Base-by-base conservation (phyloP, 2,888 invertebrate genomes). In the Melieria crassipennis region DNA sequence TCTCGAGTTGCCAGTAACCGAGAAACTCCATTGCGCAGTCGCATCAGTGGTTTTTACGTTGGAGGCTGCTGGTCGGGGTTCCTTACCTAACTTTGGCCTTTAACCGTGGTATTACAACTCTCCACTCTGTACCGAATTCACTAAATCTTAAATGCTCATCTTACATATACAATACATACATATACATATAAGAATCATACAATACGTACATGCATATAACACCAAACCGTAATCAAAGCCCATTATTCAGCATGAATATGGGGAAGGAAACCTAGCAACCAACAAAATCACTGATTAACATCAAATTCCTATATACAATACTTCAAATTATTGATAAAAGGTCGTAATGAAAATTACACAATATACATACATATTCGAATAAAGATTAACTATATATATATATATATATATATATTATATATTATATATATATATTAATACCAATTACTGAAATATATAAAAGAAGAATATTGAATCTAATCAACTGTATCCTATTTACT, bases 271-370 rank as follows among this genome's bases (percentile, higher is more conserved):
- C 76, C 73, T 75, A 77, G 71, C 73, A 76, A 77, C 74, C 76
- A 74, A 78, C 67, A 67, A 67, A 67, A 67, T 67, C 67, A 67
- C 74, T 78, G 79, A 80, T 78, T 77, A 78, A 80, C 79, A 80
- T 78, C 73, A 78, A 77, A 80, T 80, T 80, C 79, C 79, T 80
- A 80, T 80, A 79, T 79, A 80, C 78, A 79, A 79, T 77, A 77
- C 79, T 79, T 56, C 52, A 47, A 67, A 71, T 63, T 63, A 66
- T 66, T 61, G 60, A 62, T 73, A 65, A 55, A 57, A 69, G 47
- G 56, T 71, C 60, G 57, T 55, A 62, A 68, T 65, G 52, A 65
- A 69, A 69, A 56, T 56, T 52, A 56, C 50, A 72, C 61, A 61
- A 50, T 52, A 74, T 72, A 70, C 56, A 73, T 62, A 69, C 46